These are phyloP conservation scores for Vulpes vulpes DNA, from an alignment of 2,113 vertebrate genomes.

Conservation along the genomic window DNA sequence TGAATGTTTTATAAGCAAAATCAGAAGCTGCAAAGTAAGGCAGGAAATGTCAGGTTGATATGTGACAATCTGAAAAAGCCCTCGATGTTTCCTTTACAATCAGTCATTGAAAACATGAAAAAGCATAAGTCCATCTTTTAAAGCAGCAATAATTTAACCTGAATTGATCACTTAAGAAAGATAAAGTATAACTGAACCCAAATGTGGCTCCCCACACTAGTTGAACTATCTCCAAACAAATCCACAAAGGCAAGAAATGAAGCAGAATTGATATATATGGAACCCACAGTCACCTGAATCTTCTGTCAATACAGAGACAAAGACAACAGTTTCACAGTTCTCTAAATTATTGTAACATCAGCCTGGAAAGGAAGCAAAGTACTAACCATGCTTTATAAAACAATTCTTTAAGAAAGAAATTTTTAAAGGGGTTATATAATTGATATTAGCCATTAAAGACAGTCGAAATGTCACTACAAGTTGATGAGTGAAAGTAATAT, in stretches of 20 bases:
- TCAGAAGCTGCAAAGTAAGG: not conserved
- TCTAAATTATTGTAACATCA: constrained; percentile 41
- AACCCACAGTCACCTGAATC: not conserved
- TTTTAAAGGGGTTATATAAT: not conserved
- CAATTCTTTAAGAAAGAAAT: not conserved
- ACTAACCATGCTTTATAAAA: not conserved
- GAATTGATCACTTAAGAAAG: constrained; percentile 62
- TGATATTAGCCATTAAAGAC: constrained; percentile 12
- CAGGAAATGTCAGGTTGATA: constrained; percentile 9
- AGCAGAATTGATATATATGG: not conserved
- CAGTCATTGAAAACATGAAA: constrained; percentile 40
- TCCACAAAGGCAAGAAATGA: not conserved
- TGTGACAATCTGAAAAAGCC: constrained; percentile 50
- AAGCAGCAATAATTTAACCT: constrained; percentile 55
- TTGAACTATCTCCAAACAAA: constrained; percentile 44
- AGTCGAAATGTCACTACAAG: not conserved
- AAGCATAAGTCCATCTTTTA: not conserved
- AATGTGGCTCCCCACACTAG: not conserved
- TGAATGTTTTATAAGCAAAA: constrained; percentile 42
- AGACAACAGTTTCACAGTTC: not conserved
- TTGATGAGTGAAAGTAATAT: not conserved
- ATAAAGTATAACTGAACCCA: constrained; percentile 16
- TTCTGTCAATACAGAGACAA: not conserved
- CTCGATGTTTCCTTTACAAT: constrained; percentile 25
- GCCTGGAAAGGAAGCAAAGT: not conserved